A percentile compares a stretch with the other conserved stretches of the same genome.
Conservation (phyloP, 2,888 invertebrate genomes). For the Spisula solida region DNA sequence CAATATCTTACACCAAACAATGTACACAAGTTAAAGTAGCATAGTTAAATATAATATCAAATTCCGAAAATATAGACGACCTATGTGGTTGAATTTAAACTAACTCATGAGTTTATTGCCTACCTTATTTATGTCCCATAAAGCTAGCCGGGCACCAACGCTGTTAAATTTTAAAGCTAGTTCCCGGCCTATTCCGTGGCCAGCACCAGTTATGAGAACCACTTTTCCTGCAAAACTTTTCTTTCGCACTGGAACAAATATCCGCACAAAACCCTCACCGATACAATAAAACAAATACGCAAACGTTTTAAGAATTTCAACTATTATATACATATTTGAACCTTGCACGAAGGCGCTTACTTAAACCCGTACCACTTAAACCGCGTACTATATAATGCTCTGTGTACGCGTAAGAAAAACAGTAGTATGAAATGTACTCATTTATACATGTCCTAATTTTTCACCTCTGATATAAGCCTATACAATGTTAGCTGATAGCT, state of each 20-base stretch:
- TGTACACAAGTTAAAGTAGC: no score
- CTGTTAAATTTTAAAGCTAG: conserved; percentile 80
- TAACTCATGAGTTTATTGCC: not conserved
- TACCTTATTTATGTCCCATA: conserved; percentile 85
- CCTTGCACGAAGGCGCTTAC: not conserved
- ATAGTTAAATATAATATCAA: no score
- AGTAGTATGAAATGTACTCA: not conserved
- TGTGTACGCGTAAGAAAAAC: conserved; percentile 1
- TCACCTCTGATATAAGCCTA: no score
- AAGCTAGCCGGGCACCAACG: conserved; percentile 79
- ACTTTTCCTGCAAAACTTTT: conserved; percentile 79
- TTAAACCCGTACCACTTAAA: not conserved
- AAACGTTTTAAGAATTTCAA: conserved; percentile 58
- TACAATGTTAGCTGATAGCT: no score
- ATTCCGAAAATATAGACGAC: not conserved
- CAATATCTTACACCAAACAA: no score
- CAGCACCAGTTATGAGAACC: conserved; percentile 84
- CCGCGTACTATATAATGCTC: not conserved
- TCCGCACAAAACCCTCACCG: conserved; percentile 62
- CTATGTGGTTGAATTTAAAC: not conserved
- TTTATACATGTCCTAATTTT: no score
- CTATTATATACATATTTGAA: conserved; percentile 40
- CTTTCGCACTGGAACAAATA: conserved; percentile 73
- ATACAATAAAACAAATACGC: conserved; percentile 72
- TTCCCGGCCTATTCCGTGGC: conserved; percentile 84